Percentiles rank a stretch among this genome's conserved stretches.
phyloP scores from a whole-genome alignment of 2,797 vertebrate species.

The Hippopotamyrus pictus region DNA sequence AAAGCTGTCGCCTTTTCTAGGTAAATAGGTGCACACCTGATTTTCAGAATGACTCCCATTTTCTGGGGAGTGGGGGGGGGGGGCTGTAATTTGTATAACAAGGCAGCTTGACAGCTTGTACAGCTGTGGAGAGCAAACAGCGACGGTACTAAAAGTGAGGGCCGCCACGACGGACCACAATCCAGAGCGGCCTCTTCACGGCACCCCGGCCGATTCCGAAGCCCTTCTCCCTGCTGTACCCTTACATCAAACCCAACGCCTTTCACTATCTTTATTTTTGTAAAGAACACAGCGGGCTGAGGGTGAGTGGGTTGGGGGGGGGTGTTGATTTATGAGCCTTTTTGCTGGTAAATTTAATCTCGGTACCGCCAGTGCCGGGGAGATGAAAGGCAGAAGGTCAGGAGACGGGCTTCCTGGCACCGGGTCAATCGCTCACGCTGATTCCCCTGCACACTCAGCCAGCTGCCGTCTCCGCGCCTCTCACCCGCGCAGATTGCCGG shows the following conservation, averaged over 20 bases:
- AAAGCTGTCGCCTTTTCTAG: neutral
- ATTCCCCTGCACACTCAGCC: conserved; percentile 4
- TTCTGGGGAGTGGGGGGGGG: neutral
- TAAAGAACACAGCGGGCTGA: neutral
- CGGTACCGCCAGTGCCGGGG: neutral
- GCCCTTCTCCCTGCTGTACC: neutral
- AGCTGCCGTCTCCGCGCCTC: neutral
- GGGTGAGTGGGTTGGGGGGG: neutral
- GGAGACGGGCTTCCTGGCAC: neutral
- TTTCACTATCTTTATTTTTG: neutral
- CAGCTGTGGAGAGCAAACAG: conserved; percentile 31
- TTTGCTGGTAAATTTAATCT: conserved; percentile 23
- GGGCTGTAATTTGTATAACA: neutral
- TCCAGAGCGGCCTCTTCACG: neutral
- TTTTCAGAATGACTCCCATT: neutral
- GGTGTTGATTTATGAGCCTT: conserved; percentile 14
- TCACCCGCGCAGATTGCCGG: neutral
- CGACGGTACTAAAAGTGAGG: conserved; percentile 21
- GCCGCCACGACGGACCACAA: neutral
- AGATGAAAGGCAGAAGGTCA: conserved; percentile 23
- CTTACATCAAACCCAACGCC: neutral
- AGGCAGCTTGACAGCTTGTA: neutral
- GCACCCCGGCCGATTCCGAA: conserved; percentile 3
- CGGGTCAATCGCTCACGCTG: conserved; percentile 14
- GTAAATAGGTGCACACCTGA: neutral